Conservation (phyloP, 2,888 invertebrate species). For the Oligia latruncula region DNA sequence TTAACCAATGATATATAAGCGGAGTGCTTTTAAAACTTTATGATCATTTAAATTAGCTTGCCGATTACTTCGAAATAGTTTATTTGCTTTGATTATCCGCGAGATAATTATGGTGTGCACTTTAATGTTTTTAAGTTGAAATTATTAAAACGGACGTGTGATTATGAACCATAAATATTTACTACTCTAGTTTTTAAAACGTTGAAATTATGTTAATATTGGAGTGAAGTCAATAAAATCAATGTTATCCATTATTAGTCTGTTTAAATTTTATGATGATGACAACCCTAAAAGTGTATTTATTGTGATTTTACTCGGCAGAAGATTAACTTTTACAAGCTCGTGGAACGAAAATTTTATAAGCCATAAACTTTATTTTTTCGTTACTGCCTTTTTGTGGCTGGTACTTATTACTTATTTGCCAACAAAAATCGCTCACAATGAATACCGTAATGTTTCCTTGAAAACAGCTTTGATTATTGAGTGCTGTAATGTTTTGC, state of each 20-base stretch:
- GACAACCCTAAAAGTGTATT: conserved; percentile 31
- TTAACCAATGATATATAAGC: conserved; percentile 39
- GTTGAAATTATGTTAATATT: conserved; percentile 18
- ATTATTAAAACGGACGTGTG: conserved; percentile 49
- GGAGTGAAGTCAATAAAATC: conserved; percentile 17
- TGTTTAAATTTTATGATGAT: conserved; percentile 28
- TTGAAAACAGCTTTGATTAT: conserved; percentile 17
- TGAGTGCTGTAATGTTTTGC: conserved; percentile 23
- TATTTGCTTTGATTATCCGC: conserved; percentile 60
- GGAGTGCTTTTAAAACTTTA: conserved; percentile 65
- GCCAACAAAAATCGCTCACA: conserved; percentile 42
- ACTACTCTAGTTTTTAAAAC: conserved; percentile 39
- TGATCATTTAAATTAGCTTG: conserved; percentile 66
- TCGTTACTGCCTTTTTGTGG: conserved; percentile 19
- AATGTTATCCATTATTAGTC: conserved; percentile 9
- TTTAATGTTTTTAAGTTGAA: conserved; percentile 34
- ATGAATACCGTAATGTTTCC: conserved; percentile 41
- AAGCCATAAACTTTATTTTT: conserved; percentile 30
- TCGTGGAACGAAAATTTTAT: conserved; percentile 25
- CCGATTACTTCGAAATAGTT: conserved; percentile 54
- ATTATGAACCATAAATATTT: conserved; percentile 69
- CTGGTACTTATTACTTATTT: conserved; percentile 29
- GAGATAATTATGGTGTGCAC: conserved; percentile 48
- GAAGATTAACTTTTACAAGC: conserved; percentile 42
- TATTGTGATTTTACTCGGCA: conserved; percentile 30